Evolutionary conservation across 2,888 invertebrate genomes (phyloP).

Genomic region (Coecobrya sp.): DNA sequence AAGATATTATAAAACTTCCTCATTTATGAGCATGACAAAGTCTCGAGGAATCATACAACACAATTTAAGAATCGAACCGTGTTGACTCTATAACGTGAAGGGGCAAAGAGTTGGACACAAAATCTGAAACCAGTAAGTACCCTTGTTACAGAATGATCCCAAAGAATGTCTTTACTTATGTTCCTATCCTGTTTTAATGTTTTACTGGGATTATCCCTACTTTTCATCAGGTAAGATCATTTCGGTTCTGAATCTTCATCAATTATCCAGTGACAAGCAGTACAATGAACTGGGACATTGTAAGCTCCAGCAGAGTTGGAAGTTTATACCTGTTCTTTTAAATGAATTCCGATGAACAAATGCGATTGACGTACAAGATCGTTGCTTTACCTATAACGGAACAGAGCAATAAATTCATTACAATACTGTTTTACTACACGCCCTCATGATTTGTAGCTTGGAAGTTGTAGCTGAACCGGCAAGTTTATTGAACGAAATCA

Average conservation of each 20-base stretch:
- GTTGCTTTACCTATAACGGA: background rate
- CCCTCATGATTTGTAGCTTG: constrained; percentile 52
- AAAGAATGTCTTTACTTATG: too few relatives aligned
- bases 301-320: constrained; percentile 8
- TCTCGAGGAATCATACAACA: too few relatives aligned
- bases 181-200: too few relatives aligned
- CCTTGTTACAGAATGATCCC: too few relatives aligned
- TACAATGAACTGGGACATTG: constrained; percentile 23
- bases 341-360: constrained; percentile 40
- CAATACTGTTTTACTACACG: constrained; percentile 32
- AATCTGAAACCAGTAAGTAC: too few relatives aligned
- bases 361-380: constrained; percentile 37
- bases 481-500: background rate
- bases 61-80: too few relatives aligned
- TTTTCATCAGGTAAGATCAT: constrained; percentile 44
- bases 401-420: constrained; percentile 23
- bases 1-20: too few relatives aligned
- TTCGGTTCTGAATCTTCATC: constrained; percentile 27
- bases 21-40: too few relatives aligned
- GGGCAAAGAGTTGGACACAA: too few relatives aligned
- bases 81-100: too few relatives aligned
- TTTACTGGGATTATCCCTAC: background rate
- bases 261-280: constrained; percentile 52
- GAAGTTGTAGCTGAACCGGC: background rate
- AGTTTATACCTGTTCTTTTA: background rate